Evolutionary conservation across 1,140 invertebrate species (phyloP), one percentile per base, ranked within the genome.

Genomic region (Papilio machaon): DNA sequence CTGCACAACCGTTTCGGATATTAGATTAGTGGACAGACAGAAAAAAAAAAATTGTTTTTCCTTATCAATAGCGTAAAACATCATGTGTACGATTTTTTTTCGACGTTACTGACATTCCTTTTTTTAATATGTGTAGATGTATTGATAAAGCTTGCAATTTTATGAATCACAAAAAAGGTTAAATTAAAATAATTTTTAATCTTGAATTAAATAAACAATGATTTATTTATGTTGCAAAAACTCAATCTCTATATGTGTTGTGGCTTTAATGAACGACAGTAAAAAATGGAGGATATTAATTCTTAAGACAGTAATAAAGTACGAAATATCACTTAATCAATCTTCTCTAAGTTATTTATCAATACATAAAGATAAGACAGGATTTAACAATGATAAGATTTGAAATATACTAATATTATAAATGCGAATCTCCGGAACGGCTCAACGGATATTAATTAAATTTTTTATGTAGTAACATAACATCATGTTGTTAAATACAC

Each of bases 341-440:
- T 67, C n/a, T n/a, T n/a, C n/a, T n/a, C n/a, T n/a, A n/a, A 67
- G 38, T 70, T 38, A 70, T 11, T 70, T 38, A 70, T 70, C 64
- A 35, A 70, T 38, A 7, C 5, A n/a, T 60, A n/a, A 23, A 54
- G 46, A 38, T 47, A 52, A 73, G 1, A 17, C n/a, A n/a, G 23
- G 38, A 30, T 30, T 75, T 47, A 75, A 49, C 8, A 47, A 19
- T 54, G 49, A 77, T 35, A 47, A 30, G 23, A 49, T 77, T 77
- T 77, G 35, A 52, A 52, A 77, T 49, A 30, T 10, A 30, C 17
- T 76, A 7, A 19, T 60, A 47, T 47, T 10, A n/a, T n/a, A n/a
- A n/a, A n/a, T n/a, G n/a, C n/a, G n/a, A n/a, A n/a, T n/a, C n/a
- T n/a, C n/a, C n/a, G n/a, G n/a, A n/a, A n/a, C n/a, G n/a, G n/a